phyloP scores from a whole-genome alignment of 2,888 invertebrate genomes.

The Ommatoiulus sabulosus region DNA sequence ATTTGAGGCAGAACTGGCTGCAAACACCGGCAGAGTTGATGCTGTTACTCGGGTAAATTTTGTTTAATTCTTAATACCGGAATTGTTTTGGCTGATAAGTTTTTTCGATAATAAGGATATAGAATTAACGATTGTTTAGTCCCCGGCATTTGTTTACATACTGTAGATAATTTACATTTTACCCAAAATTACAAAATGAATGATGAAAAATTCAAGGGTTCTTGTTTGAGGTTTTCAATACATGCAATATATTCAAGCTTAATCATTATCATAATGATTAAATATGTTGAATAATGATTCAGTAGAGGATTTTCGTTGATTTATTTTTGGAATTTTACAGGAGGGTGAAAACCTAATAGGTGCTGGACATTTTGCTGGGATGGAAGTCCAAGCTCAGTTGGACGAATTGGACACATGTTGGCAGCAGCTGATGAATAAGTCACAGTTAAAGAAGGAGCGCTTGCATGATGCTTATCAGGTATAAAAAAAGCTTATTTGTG shows the following conservation, averaged over 20 bases:
- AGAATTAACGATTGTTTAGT: not conserved
- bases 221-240: too few species aligned
- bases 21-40: conserved; percentile 87
- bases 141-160: not conserved
- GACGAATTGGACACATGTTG: conserved; percentile 88
- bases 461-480: conserved; percentile 86
- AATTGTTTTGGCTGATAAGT: too few species aligned
- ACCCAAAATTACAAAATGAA: not conserved
- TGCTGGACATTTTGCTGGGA: conserved; percentile 87
- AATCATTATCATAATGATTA: too few species aligned
- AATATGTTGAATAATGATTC: too few species aligned
- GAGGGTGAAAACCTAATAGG: conserved; percentile 72
- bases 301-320: too few species aligned
- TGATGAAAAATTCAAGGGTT: not conserved
- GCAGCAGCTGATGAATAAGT: conserved; percentile 85
- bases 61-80: not conserved
- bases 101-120: too few species aligned
- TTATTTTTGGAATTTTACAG: conserved; percentile 62
- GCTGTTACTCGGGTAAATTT: conserved; percentile 76
- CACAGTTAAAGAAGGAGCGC: conserved; percentile 84
- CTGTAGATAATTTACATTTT: not conserved
- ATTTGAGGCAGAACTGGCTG: conserved; percentile 93
- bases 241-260: too few species aligned
- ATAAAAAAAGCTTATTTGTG: not conserved
- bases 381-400: conserved; percentile 84